Conservation (phyloP, 2,113 vertebrate genomes). For the Petrocephalus microphthalmus region DNA sequence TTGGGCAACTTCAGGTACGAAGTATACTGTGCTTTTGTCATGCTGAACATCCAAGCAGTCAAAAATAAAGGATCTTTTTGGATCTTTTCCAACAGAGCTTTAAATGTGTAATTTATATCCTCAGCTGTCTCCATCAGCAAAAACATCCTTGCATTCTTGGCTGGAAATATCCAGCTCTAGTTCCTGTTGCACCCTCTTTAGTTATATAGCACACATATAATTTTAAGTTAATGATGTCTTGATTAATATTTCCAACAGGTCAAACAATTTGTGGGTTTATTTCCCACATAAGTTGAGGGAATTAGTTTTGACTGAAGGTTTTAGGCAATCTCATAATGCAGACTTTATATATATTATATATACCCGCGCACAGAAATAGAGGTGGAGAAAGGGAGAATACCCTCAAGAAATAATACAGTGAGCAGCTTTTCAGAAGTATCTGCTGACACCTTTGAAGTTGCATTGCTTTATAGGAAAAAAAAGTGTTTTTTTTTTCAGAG, state of each 20-base stretch:
- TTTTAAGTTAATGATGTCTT: neutral
- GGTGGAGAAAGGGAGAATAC: neutral
- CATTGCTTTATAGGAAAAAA: neutral
- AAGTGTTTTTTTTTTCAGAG: neutral
- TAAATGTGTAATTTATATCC: constrained; percentile 68
- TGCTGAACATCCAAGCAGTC: constrained; percentile 37
- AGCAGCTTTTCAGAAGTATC: neutral
- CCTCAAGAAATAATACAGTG: neutral
- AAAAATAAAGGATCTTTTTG: constrained; percentile 54
- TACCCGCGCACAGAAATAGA: neutral
- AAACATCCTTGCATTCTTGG: constrained; percentile 59
- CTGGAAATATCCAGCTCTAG: constrained; percentile 66
- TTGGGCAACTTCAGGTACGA: constrained; percentile 32
- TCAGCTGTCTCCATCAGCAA: constrained; percentile 69
- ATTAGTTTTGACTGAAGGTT: neutral
- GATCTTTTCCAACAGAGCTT: constrained; percentile 56
- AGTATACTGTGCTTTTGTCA: constrained; percentile 42
- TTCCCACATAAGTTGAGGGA: neutral
- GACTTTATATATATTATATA: neutral
- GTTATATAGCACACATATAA: constrained; percentile 12
- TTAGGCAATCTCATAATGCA: neutral
- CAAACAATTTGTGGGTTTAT: neutral
- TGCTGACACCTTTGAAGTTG: neutral
- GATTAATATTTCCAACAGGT: neutral
- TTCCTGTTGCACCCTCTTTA: constrained; percentile 41